phyloP scores from a whole-genome alignment of 2,113 vertebrate species.

The Arenaria interpres region DNA sequence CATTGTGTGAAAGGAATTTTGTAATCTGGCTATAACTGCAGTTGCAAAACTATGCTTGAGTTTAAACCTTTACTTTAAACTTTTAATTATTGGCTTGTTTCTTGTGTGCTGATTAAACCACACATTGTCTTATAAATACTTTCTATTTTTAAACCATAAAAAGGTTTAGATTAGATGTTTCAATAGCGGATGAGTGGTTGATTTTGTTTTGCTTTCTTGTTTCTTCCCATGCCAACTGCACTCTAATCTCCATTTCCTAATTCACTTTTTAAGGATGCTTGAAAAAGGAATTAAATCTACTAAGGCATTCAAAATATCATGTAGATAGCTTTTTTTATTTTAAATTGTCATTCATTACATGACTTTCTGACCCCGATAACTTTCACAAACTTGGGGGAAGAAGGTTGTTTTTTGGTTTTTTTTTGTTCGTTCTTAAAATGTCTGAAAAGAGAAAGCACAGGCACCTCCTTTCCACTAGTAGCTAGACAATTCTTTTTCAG shows the following conservation, averaged over 20 bases:
- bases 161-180: background rate
- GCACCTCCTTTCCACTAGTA: background rate
- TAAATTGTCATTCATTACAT: slow-evolving; percentile 24
- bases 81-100: slow-evolving; percentile 29
- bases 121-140: background rate
- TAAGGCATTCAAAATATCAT: background rate
- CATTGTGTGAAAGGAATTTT: slow-evolving; percentile 71
- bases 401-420: rapidly evolving
- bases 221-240: slow-evolving; percentile 24
- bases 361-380: slow-evolving; percentile 24
- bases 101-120: slow-evolving; percentile 35
- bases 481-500: background rate
- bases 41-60: slow-evolving; percentile 62
- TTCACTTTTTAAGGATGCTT: slow-evolving; percentile 11
- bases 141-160: slow-evolving; percentile 41
- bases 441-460: background rate
- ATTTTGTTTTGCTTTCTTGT: slow-evolving; percentile 36
- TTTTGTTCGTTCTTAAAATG: background rate
- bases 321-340: background rate
- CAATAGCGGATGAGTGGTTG: background rate
- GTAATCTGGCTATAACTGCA: slow-evolving; percentile 62
- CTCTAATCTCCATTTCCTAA: slow-evolving; percentile 30
- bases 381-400: background rate
- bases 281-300: slow-evolving; percentile 8
- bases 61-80: slow-evolving; percentile 47